Percentiles rank a stretch among this genome's conserved stretches.
Evolutionary conservation across 2,797 vertebrate genomes (phyloP).

Genomic region (Coregonus ussuriensis): DNA sequence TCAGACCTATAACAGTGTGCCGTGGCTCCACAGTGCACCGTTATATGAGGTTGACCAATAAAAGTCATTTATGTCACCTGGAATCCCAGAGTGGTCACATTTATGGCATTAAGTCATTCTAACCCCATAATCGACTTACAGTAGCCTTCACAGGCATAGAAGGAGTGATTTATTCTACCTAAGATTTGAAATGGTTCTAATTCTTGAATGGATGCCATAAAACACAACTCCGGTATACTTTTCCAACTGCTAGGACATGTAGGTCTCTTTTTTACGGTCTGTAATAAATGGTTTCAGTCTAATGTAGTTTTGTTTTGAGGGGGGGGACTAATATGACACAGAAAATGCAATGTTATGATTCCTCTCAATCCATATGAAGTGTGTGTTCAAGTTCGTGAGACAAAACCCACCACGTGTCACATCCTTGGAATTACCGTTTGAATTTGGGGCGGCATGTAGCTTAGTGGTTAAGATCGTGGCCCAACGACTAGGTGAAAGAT

Average conservation of each 20-base stretch:
- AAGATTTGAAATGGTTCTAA: background rate
- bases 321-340: background rate
- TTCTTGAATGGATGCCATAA: background rate
- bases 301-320: background rate
- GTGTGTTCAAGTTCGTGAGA: constrained; percentile 19
- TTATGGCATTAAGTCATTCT: constrained; percentile 65
- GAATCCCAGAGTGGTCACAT: too few species aligned
- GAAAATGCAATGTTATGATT: background rate
- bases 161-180: too few species aligned
- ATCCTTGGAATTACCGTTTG: constrained; percentile 60
- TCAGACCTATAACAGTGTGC: constrained; percentile 40
- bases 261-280: background rate
- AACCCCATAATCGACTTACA: constrained; percentile 40
- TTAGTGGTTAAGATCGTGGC: too few species aligned
- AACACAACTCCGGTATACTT: background rate
- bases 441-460: constrained; percentile 31
- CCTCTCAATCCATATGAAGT: background rate
- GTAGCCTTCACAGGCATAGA: background rate
- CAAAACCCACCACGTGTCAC: constrained; percentile 63
- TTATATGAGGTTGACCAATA: constrained; percentile 63
- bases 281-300: background rate
- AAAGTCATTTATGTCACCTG: constrained; percentile 38
- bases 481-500: too few species aligned
- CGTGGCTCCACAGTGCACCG: constrained; percentile 56
- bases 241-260: too few species aligned